These are phyloP conservation scores for Malacoctenus gilli DNA, from an alignment of 2,797 vertebrate species.

Conservation along the genomic window DNA sequence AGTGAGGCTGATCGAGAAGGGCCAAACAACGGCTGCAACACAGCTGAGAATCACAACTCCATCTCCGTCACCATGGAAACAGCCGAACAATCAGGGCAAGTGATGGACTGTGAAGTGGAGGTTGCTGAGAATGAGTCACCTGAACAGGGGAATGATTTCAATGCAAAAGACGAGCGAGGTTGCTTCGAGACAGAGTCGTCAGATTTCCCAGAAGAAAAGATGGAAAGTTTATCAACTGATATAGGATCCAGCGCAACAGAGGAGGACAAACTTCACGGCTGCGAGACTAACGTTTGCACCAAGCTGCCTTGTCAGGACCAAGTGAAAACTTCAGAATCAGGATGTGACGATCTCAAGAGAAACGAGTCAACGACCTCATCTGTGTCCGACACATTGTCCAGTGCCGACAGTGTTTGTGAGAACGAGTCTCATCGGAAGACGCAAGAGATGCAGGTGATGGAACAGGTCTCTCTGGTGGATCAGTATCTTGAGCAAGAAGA, in stretches of 20 bases:
- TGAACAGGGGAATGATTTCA: slow-evolving; percentile 53
- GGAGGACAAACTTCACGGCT: too few species aligned
- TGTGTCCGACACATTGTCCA: slow-evolving; percentile 79
- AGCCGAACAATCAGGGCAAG: slow-evolving; percentile 72
- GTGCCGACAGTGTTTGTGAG: slow-evolving; percentile 79
- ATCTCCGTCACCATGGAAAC: slow-evolving; percentile 83
- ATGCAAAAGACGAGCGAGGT: slow-evolving; percentile 56
- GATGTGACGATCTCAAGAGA: slow-evolving; percentile 73
- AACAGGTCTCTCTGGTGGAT: too few species aligned
- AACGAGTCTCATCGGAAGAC: slow-evolving; percentile 69
- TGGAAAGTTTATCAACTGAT: slow-evolving; percentile 50
- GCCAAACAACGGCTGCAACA: slow-evolving; percentile 71
- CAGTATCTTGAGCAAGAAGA: slow-evolving; percentile 55
- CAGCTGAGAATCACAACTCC: slow-evolving; percentile 72
- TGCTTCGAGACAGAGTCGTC: slow-evolving; percentile 49
- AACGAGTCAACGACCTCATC: slow-evolving; percentile 80
- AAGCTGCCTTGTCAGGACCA: slow-evolving; percentile 40
- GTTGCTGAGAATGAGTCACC: slow-evolving; percentile 65
- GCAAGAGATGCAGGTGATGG: slow-evolving; percentile 63
- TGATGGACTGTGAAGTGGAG: slow-evolving; percentile 72
- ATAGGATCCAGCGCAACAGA: slow-evolving; percentile 30
- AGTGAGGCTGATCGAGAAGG: slow-evolving; percentile 71
- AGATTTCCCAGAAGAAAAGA: slow-evolving; percentile 39
- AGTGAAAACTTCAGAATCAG: slow-evolving; percentile 67
- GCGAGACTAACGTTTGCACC: too few species aligned